These are phyloP conservation scores for Enteromius trimaculatus DNA, from an alignment of 2,797 vertebrate species.

Conservation along the genomic window DNA sequence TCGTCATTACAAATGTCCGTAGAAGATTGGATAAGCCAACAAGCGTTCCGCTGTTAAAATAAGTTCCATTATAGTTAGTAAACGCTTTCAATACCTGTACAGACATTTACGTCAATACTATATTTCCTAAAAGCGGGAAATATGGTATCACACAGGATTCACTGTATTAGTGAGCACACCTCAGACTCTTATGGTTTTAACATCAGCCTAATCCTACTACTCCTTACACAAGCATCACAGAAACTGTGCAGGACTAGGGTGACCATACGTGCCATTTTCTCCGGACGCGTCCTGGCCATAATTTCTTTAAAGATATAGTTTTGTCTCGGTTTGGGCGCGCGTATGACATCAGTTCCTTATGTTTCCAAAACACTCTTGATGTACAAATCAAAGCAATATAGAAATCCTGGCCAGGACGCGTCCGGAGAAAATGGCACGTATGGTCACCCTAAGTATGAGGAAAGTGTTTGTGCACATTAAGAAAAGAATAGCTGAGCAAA, in stretches of 20 bases:
- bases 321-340: too few relatives aligned
- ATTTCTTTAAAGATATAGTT: too few relatives aligned
- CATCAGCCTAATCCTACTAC: not conserved
- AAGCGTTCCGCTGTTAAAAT: constrained; percentile 19
- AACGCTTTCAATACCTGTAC: not conserved
- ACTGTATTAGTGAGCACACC: not conserved
- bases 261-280: too few relatives aligned
- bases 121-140: not conserved
- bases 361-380: too few relatives aligned
- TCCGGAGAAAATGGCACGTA: too few relatives aligned
- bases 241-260: not conserved
- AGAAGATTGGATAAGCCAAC: not conserved
- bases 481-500: not conserved
- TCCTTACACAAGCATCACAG: not conserved
- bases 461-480: not conserved
- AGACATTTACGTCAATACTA: not conserved
- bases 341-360: too few relatives aligned
- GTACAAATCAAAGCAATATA: too few relatives aligned
- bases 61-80: not conserved
- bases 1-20: constrained; percentile 7
- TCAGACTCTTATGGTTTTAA: not conserved
- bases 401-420: too few relatives aligned
- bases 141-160: not conserved
- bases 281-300: too few relatives aligned
- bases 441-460: too few relatives aligned